These are phyloP conservation scores for Plodia interpunctella DNA, from an alignment of 1,140 invertebrate species.

Conservation along the genomic window DNA sequence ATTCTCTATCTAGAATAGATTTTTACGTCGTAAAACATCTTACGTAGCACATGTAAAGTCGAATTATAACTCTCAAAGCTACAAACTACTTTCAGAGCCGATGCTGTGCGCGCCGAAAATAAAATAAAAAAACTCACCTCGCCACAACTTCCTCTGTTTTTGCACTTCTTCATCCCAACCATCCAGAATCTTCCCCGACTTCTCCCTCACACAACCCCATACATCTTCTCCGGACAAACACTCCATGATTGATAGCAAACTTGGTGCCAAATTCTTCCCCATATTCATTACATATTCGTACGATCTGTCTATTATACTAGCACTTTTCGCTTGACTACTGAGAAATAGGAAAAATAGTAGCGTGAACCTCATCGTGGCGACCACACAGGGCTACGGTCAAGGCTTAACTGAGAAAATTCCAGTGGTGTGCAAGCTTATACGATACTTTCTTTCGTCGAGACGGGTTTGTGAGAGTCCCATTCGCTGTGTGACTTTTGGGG, in stretches of 20 bases:
- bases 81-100: too few species aligned
- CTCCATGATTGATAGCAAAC: constrained; percentile 50
- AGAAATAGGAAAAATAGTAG: constrained; percentile 40
- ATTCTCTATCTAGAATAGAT: too few species aligned
- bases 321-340: constrained; percentile 44
- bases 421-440: neutral
- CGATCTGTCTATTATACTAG: constrained; percentile 41
- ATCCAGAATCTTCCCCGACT: constrained; percentile 50
- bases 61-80: too few species aligned
- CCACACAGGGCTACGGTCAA: neutral
- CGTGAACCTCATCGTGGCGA: constrained; percentile 19
- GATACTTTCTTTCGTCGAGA: neutral
- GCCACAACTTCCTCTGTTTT: constrained; percentile 52
- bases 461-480: neutral
- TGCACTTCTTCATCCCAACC: constrained; percentile 50
- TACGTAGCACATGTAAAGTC: too few species aligned
- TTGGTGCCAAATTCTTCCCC: constrained; percentile 53
- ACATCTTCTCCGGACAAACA: constrained; percentile 49
- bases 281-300: constrained; percentile 61
- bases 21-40: too few species aligned
- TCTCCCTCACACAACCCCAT: constrained; percentile 55
- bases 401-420: neutral
- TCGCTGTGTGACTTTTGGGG: neutral
- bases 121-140: constrained; percentile 33
- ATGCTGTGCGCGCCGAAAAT: too few species aligned